phyloP scores from a whole-genome alignment of 30 jellyfish, hydroid and myxozoan species.

The Catostylus mosaicus region DNA sequence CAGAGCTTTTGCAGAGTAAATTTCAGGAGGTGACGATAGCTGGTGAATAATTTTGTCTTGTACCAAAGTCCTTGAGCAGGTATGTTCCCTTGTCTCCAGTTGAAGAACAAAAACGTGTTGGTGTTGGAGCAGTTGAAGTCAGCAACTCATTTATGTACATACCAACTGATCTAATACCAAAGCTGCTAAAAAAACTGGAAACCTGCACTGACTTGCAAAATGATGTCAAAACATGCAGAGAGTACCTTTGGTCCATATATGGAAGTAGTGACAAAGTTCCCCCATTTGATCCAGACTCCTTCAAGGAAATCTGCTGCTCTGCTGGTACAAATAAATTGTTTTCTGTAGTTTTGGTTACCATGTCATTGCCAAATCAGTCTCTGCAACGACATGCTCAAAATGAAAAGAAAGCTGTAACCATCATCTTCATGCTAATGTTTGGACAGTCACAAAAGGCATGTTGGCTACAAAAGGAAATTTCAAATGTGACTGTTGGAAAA shows the following conservation, averaged over 20 bases:
- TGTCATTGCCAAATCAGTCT: no score
- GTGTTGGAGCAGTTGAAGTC: constrained; percentile 19
- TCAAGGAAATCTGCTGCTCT: constrained; percentile 9
- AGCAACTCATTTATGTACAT: constrained; percentile 2
- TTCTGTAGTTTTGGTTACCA: no score
- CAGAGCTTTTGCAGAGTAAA: no score
- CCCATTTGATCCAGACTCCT: constrained; percentile 32
- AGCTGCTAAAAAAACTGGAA: background rate
- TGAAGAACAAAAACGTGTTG: background rate
- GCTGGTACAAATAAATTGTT: no score
- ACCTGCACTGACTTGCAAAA: constrained; percentile 4
- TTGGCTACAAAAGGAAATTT: constrained; percentile 17
- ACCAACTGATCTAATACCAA: background rate
- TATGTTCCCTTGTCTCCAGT: constrained; percentile 6
- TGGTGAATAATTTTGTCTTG: constrained; percentile 1
- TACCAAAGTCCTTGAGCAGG: background rate
- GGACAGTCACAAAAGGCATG: constrained; percentile 43
- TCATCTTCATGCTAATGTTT: constrained; percentile 18
- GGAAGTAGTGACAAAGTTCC: constrained; percentile 8
- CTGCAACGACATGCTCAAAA: no score
- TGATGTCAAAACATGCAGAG: constrained; percentile 25
- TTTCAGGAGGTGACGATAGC: constrained; percentile 7
- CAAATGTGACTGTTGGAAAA: constrained; percentile 1
- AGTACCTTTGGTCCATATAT: constrained; percentile 19
- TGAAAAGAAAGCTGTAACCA: constrained; percentile 22